Evolutionary conservation across 2,888 invertebrate genomes (phyloP).

Genomic region (Alcis repandata): DNA sequence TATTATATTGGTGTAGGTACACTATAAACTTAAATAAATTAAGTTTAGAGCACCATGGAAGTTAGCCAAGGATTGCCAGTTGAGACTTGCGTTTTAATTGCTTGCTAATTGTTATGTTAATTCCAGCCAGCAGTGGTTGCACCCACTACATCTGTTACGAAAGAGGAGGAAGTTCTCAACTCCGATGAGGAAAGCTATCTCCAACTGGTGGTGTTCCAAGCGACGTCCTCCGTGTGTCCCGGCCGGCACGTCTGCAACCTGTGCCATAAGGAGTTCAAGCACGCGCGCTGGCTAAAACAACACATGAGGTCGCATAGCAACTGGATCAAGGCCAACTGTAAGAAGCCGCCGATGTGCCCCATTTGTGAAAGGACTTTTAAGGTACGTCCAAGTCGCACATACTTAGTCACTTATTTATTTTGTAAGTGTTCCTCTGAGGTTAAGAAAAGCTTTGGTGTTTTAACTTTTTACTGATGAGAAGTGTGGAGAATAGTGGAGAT

Average conservation of each 20-base stretch:
- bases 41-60: too few species aligned
- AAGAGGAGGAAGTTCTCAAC: slow-evolving; percentile 69
- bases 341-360: slow-evolving; percentile 88
- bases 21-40: too few species aligned
- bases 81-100: too few species aligned
- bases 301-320: slow-evolving; percentile 88
- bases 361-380: slow-evolving; percentile 88
- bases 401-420: too few species aligned
- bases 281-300: slow-evolving; percentile 87
- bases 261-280: slow-evolving; percentile 88
- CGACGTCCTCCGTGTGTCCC: slow-evolving; percentile 84
- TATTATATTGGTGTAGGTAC: too few species aligned
- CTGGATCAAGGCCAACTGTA: slow-evolving; percentile 89
- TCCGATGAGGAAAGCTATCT: slow-evolving; percentile 81
- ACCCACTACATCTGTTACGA: slow-evolving; percentile 40
- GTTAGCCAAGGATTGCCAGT: too few species aligned
- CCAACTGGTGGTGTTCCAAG: slow-evolving; percentile 80
- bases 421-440: too few species aligned
- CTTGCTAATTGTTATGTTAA: background rate
- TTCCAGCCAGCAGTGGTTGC: slow-evolving; percentile 37
- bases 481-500: too few species aligned
- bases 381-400: too few species aligned
- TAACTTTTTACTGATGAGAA: too few species aligned
- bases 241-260: slow-evolving; percentile 88
- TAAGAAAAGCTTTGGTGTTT: too few species aligned